These are phyloP conservation scores for Drosophila varians DNA, from an alignment of 1,140 invertebrate genomes.

Conservation along the genomic window DNA sequence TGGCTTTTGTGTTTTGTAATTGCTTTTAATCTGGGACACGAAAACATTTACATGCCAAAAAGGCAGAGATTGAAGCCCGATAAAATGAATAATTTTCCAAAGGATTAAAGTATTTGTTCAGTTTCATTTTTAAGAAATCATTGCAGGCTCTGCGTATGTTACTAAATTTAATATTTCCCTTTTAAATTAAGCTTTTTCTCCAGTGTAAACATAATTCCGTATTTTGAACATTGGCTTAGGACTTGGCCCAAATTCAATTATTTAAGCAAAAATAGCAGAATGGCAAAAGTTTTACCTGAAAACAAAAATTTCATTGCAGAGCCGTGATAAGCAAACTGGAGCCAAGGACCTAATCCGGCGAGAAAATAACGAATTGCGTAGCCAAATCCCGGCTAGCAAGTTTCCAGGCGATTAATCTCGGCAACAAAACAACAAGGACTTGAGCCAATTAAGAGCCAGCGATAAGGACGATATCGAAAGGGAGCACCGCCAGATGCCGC, in stretches of 20 bases:
- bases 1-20: constrained; percentile 44
- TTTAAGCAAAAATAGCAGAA: constrained; percentile 51
- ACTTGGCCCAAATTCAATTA: constrained; percentile 51
- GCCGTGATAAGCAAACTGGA: constrained; percentile 32
- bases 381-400: constrained; percentile 57
- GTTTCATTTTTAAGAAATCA: too few species aligned
- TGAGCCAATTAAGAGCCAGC: constrained; percentile 65
- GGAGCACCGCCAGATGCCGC: constrained; percentile 64
- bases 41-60: constrained; percentile 12
- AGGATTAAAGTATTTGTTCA: too few species aligned
- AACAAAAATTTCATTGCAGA: constrained; percentile 53
- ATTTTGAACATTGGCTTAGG: constrained; percentile 31
- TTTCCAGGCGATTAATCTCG: constrained; percentile 79
- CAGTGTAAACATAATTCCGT: constrained; percentile 14
- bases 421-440: constrained; percentile 40
- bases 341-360: constrained; percentile 49
- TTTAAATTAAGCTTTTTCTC: background rate
- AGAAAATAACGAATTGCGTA: constrained; percentile 54
- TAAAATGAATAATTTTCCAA: too few species aligned
- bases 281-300: constrained; percentile 32
- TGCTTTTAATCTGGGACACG: constrained; percentile 35
- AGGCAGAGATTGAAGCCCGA: background rate
- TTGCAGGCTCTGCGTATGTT: too few species aligned
- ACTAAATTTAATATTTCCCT: background rate
- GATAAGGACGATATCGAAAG: constrained; percentile 28